phyloP scores from a whole-genome alignment of 1,140 invertebrate species.

The Acromyrmex echinatior region DNA sequence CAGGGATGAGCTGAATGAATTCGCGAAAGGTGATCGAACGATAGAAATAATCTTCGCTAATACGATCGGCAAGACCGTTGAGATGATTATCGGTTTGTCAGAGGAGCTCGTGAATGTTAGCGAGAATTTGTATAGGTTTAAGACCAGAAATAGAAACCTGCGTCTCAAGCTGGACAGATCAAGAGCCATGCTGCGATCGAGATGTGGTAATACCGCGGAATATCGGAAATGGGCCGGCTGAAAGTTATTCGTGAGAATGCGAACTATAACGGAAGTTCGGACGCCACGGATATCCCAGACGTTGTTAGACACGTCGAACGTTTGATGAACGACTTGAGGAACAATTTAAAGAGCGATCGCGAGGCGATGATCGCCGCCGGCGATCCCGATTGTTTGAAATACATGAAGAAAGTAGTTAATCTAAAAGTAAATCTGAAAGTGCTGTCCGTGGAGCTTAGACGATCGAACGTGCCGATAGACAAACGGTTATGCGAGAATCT shows the following conservation, averaged over 20 bases:
- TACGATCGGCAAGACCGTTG: constrained; percentile 60
- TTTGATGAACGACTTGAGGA: constrained; percentile 60
- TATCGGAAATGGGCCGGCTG: constrained; percentile 55
- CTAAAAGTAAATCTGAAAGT: constrained; percentile 49
- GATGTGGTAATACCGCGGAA: constrained; percentile 50
- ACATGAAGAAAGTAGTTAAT: constrained; percentile 67
- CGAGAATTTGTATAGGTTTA: constrained; percentile 48
- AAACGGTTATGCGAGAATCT: not conserved
- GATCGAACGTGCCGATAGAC: not conserved
- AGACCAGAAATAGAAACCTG: constrained; percentile 44
- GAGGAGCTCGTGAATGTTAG: constrained; percentile 66
- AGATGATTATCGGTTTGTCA: constrained; percentile 65
- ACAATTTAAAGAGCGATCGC: constrained; percentile 69
- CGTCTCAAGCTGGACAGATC: constrained; percentile 54
- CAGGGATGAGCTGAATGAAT: constrained; percentile 58
- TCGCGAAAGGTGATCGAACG: constrained; percentile 62
- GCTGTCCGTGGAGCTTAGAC: constrained; percentile 51
- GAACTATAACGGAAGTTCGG: not conserved
- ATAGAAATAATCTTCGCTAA: constrained; percentile 67
- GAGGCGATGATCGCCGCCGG: constrained; percentile 65
- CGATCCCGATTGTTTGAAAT: constrained; percentile 62
- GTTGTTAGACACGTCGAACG: constrained; percentile 51
- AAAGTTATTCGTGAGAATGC: constrained; percentile 32
- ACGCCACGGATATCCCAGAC: not conserved
- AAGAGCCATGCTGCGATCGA: constrained; percentile 64